phyloP scores from a whole-genome alignment of 2,797 vertebrate genomes.

The Pipistrellus nathusii region DNA sequence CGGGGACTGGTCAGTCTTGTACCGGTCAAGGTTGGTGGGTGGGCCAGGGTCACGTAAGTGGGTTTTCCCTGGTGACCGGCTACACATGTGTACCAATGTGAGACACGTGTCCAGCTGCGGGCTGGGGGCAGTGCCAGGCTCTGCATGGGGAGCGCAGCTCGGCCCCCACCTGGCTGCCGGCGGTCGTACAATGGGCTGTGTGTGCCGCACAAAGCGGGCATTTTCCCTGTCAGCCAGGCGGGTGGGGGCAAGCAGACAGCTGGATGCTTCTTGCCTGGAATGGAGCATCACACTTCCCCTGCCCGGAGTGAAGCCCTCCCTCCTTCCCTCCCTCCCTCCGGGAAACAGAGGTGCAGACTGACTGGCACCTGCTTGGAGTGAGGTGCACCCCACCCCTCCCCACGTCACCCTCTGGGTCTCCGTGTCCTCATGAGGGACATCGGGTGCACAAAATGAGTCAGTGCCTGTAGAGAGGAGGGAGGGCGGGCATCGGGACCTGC shows the following conservation, averaged over 20 bases:
- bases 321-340: not conserved
- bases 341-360: not conserved
- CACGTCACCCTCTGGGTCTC: not conserved
- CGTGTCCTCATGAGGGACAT: not conserved
- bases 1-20: not conserved
- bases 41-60: not conserved
- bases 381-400: too few species aligned
- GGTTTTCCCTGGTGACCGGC: not conserved
- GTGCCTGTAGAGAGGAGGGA: not conserved
- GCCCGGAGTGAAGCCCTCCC: not conserved
- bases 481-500: not conserved
- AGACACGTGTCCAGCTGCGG: not conserved
- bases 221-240: slow-evolving; percentile 50
- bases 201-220: slow-evolving; percentile 72
- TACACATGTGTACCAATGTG: not conserved
- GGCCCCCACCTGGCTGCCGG: slow-evolving; percentile 71
- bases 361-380: not conserved
- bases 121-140: slow-evolving; percentile 74
- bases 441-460: not conserved
- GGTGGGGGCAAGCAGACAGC: not conserved
- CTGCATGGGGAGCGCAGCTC: slow-evolving; percentile 6
- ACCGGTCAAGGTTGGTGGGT: not conserved
- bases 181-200: slow-evolving; percentile 62
- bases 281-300: not conserved
- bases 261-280: not conserved